phyloP scores from a whole-genome alignment of 2,888 invertebrate genomes.

The Salticus scenicus region DNA sequence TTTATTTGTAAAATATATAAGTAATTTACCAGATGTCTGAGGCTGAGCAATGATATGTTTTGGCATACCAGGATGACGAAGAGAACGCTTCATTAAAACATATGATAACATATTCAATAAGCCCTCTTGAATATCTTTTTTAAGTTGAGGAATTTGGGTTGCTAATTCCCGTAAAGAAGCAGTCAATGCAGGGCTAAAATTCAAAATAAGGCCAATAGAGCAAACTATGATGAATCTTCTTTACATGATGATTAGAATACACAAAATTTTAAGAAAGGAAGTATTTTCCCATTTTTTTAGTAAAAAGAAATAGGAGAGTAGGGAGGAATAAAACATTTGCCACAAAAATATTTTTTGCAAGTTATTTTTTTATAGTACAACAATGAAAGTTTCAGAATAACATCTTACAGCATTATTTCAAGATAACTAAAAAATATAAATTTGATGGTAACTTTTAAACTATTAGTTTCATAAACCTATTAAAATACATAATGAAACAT shows the following conservation, averaged over 20 bases:
- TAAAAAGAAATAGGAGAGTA: background rate
- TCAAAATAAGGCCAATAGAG: too few relatives aligned
- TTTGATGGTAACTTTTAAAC: too few relatives aligned
- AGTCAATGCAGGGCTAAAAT: constrained; percentile 88
- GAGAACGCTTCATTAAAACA: constrained; percentile 90
- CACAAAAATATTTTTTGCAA: too few relatives aligned
- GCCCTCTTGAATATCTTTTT: constrained; percentile 93
- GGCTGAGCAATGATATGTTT: constrained; percentile 69
- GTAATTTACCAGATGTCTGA: constrained; percentile 36
- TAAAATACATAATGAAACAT: too few relatives aligned
- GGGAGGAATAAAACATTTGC: background rate
- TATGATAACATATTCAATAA: constrained; percentile 92
- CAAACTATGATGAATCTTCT: background rate
- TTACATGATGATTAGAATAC: background rate
- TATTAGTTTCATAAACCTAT: too few relatives aligned
- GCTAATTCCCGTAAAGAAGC: constrained; percentile 93
- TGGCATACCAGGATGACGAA: constrained; percentile 84
- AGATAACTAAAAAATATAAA: too few relatives aligned
- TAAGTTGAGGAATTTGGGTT: constrained; percentile 88
- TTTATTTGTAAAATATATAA: too few relatives aligned
- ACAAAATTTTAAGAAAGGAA: background rate
- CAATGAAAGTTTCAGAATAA: too few relatives aligned
- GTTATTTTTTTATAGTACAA: too few relatives aligned
- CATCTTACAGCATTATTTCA: too few relatives aligned
- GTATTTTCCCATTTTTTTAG: too few relatives aligned